A percentile compares a stretch with the other conserved stretches of the same genome.
phyloP scores from a whole-genome alignment of 30 jellyfish, hydroid and myxozoan species.

The Sanderia malayensis region DNA sequence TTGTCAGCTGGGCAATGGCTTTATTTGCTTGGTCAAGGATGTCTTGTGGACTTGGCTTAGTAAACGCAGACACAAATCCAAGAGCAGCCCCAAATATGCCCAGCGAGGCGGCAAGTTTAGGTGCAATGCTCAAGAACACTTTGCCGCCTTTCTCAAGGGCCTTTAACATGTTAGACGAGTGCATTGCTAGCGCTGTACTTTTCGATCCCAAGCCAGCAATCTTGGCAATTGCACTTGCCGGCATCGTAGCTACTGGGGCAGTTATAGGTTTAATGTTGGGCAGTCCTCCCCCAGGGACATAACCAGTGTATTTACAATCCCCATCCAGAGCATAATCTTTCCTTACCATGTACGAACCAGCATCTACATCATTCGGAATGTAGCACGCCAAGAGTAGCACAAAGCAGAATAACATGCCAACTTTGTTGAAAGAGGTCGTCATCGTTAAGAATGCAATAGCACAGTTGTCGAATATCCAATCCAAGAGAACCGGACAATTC shows the following conservation, averaged over 20 bases:
- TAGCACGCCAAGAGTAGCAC: no score
- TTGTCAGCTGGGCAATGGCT: no score
- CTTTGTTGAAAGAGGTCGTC: no score
- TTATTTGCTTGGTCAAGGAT: not conserved
- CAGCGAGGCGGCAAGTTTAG: not conserved
- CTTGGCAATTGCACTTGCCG: not conserved
- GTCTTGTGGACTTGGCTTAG: not conserved
- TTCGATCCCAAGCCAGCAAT: not conserved
- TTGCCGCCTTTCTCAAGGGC: not conserved
- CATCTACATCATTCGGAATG: no score
- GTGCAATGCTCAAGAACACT: not conserved
- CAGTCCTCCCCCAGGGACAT: not conserved
- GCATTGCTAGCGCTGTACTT: not conserved
- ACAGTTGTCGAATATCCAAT: no score
- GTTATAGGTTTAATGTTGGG: not conserved
- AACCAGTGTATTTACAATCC: not conserved
- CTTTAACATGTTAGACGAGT: not conserved
- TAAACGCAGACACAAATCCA: not conserved
- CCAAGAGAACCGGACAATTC: no score
- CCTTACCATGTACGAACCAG: not conserved
- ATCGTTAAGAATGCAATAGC: no score
- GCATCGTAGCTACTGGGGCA: not conserved
- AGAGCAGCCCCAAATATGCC: not conserved
- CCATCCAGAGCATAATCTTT: not conserved
- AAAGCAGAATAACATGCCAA: no score